These are phyloP conservation scores for Ephestia elutella DNA, from an alignment of 1,140 invertebrate species.

Conservation along the genomic window DNA sequence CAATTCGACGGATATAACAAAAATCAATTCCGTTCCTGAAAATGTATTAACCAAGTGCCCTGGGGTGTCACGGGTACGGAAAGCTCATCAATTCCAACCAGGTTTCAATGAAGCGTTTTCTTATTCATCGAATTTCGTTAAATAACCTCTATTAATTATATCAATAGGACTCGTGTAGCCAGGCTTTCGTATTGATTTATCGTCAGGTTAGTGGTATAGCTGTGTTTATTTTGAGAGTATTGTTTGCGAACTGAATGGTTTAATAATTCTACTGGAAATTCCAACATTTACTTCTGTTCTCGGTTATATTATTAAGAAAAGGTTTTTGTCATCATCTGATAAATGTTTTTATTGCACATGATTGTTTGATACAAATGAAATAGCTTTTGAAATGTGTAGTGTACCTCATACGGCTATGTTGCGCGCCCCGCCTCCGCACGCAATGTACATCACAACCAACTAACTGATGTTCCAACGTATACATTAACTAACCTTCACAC, in stretches of 20 bases:
- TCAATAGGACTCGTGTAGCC: conserved; percentile 31
- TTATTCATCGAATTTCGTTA: conserved; percentile 45
- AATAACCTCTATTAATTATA: conserved; percentile 62
- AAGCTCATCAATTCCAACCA: conserved; percentile 47
- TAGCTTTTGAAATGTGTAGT: no score
- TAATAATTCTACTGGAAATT: background rate
- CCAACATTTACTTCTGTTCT: no score
- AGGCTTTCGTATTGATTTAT: conserved; percentile 33
- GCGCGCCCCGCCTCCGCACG: no score
- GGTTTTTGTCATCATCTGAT: no score
- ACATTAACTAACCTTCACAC: no score
- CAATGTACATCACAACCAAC: no score
- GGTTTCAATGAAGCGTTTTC: conserved; percentile 55
- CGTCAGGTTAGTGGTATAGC: background rate
- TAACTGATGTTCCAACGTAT: no score
- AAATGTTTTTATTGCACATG: no score
- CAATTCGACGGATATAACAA: background rate
- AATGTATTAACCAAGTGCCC: conserved; percentile 12
- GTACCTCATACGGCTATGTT: no score
- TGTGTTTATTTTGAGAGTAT: background rate
- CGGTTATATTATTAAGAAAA: no score
- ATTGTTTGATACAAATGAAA: no score
- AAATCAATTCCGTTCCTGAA: background rate
- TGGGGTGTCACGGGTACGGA: conserved; percentile 13
- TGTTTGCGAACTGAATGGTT: background rate